Evolutionary conservation across 1,140 invertebrate species (phyloP), one percentile per base, ranked within the genome.

Genomic region (Zaprionus taronus): DNA sequence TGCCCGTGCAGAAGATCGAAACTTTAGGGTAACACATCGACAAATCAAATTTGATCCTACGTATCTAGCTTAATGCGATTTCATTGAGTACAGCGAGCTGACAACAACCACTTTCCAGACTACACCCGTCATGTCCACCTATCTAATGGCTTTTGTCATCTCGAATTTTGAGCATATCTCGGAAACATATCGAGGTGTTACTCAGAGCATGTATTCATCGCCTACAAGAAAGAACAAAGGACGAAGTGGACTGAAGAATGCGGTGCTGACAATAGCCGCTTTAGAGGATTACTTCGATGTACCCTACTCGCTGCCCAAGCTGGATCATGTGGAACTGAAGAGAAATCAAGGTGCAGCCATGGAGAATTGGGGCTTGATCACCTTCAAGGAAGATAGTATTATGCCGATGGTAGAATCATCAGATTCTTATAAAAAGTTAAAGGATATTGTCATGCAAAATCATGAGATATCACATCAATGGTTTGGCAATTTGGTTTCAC

Each of bases 361-460:
- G 96, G 96, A 97, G 91, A 97, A 97, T 93, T 97, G 96, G 96
- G 97, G 96, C n/a, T 91, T 97, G 5, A 95, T 97, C 61, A 96
- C 95, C 1, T 97, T 95, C 81, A 94, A 94, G 93, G 95, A 92
- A 65, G 63, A 67, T 47, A 78, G 57, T 56, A 38, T 91, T 6
- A 20, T 91, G 17, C 34, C 65, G 2, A 22, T 47, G 47, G 47
- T 4, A 47, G 17, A 44, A 64, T 2, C 38, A 55, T 1, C 20
- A 31, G 11, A 81, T 53, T 9, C 34, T 4, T 63, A 72, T 14
- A 80, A 81, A 12, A 63, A 49, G 1, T 38, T 83, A 1, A 83
- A 77, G 63, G 84, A 89, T 15, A 80, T 41, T 15, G 14, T 91
- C 24, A 75, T 82, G 17, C 94, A 95, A 11, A 93, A 93, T 58